Evolutionary conservation across 2,797 vertebrate species (phyloP).

Genomic region (Danio choprae): DNA sequence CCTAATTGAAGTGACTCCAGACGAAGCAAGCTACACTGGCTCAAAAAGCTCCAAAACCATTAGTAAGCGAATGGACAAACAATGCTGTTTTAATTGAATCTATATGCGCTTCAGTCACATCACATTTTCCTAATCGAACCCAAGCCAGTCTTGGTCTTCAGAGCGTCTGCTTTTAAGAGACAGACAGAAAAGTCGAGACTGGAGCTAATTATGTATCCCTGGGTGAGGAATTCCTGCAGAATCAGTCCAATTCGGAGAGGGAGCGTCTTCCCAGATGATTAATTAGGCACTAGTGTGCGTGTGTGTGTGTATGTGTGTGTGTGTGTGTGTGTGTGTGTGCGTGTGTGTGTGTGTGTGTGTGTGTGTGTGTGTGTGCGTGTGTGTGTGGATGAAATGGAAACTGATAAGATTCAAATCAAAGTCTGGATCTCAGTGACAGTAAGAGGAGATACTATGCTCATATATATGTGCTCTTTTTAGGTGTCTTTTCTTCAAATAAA

Average conservation of each 20-base stretch:
- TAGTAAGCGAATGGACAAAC: constrained; percentile 39
- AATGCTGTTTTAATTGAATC: constrained; percentile 41
- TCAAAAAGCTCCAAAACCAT: constrained; percentile 28
- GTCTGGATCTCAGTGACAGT: constrained; percentile 8
- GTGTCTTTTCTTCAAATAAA: constrained; percentile 37
- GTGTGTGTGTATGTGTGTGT: too few species aligned
- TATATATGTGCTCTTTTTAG: constrained; percentile 6
- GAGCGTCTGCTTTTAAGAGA: constrained; percentile 19
- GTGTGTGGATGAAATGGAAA: constrained; percentile 21
- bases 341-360: constrained; percentile 22
- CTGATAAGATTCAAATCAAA: constrained; percentile 30
- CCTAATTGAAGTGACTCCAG: constrained; percentile 33
- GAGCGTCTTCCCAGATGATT: constrained; percentile 15
- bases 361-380: not conserved
- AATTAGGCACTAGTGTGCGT: constrained; percentile 22
- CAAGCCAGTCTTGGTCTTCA: constrained; percentile 25
- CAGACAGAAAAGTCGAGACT: constrained; percentile 51
- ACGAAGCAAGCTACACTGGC: not conserved
- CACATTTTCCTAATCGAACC: constrained; percentile 32
- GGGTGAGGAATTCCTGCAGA: constrained; percentile 32
- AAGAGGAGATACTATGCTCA: not conserved
- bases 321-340: constrained; percentile 11
- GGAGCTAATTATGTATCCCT: constrained; percentile 38
- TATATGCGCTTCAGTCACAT: constrained; percentile 35
- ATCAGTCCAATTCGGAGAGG: constrained; percentile 11